Evolutionary conservation across 2,113 vertebrate species (phyloP), one percentile per base, ranked within the genome.

Genomic region (Vimba vimba): DNA sequence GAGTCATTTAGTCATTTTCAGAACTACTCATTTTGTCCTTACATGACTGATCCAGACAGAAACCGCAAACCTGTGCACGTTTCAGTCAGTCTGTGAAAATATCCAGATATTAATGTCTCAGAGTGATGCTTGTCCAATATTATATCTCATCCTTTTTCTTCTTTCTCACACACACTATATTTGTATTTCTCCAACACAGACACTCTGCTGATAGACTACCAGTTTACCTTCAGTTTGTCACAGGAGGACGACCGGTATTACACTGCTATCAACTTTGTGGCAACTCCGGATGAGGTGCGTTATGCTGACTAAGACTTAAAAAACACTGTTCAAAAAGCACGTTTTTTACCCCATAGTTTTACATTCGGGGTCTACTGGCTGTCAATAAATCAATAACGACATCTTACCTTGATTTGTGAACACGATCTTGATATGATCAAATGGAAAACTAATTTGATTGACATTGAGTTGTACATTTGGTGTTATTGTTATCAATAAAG

Each of bases 151-250:
- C 4, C 23, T 13, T 50, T 30, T 76, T 2, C 7, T 43, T 59
- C 57, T 30, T 19, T 55, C 25, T 19, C 4, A 33, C 45, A 21
- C 15, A 52, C 15, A 33, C 50, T 77, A 2, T 77, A 30, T 45
- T 45, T 71, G 19, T 64, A 78, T 1, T 43, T 10, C 89, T 81
- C 36, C 43, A 11, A 57, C 83, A 1, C 92, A 99, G 98, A 99
- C 91, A 99, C 97, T 12, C 95, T 99, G 33, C 96, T 99, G 86
- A 99, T 99, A 78, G 98, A 99, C 94, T 99, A 99, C 93, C 98
- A 99, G 96, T 99, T 99, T 94, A 99, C 98, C 92, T 99, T 99
- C 95, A 99, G 97, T 91, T 95, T 99, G 76, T 99, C 98, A 47
- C 98, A 99, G 92, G 98, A 99, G 92, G 98, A 99, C 23, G 98